Conservation (phyloP, 2,888 invertebrate genomes). For the Norana najaformis region DNA sequence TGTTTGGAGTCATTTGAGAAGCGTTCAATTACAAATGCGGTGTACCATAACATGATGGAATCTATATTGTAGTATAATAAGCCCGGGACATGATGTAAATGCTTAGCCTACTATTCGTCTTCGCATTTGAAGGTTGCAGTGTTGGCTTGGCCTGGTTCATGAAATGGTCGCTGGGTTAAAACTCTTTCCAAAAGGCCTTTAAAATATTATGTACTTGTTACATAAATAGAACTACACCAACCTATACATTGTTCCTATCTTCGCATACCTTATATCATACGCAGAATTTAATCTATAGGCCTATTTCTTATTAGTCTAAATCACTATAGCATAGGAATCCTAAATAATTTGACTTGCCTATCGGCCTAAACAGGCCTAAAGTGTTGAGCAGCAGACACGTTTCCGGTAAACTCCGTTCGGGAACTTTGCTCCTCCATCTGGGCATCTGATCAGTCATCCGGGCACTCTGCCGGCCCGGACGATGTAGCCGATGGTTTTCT, state of each 20-base stretch:
- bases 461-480: neutral
- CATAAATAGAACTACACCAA: no score
- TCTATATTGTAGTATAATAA: neutral
- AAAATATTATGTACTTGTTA: no score
- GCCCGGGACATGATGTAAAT: neutral
- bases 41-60: neutral
- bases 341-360: neutral
- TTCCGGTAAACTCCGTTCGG: neutral
- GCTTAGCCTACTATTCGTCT: no score
- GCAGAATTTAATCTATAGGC: neutral
- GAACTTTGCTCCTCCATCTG: neutral
- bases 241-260: no score
- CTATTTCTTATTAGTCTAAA: neutral
- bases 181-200: neutral
- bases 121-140: no score
- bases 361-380: neutral
- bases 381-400: neutral
- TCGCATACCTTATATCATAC: no score
- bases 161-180: no score
- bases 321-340: neutral
- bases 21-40: neutral
- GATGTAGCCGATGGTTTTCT: neutral
- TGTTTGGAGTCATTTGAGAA: neutral
- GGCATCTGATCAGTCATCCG: neutral
- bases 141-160: no score